phyloP scores from a whole-genome alignment of 2,113 vertebrate species.

The Rallus limicola region DNA sequence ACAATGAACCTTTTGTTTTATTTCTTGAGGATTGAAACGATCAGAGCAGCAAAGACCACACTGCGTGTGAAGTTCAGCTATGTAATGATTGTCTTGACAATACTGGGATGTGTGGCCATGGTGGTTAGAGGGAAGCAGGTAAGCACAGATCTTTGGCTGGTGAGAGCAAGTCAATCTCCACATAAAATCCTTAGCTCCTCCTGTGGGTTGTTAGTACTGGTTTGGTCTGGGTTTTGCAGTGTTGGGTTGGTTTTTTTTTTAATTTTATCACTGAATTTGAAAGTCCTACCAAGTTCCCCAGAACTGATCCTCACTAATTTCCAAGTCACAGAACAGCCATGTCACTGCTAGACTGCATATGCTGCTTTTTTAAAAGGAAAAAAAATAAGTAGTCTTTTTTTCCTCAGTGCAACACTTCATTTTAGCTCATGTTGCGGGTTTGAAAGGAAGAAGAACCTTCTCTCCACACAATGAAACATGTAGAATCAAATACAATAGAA shows the following conservation, averaged over 20 bases:
- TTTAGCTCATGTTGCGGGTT: neutral
- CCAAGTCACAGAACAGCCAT: neutral
- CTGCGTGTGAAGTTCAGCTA: constrained; percentile 86
- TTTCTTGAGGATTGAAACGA: constrained; percentile 81
- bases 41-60: constrained; percentile 85
- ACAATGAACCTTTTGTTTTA: neutral
- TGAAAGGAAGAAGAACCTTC: neutral
- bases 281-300: neutral
- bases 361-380: neutral
- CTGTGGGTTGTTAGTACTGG: neutral
- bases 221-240: neutral
- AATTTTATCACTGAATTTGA: neutral
- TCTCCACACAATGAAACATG: too few species aligned
- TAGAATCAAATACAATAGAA: neutral
- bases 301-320: neutral
- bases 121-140: constrained; percentile 87
- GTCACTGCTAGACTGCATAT: neutral
- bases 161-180: neutral
- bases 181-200: neutral
- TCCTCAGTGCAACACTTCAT: neutral
- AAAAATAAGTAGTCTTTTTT: neutral
- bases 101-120: constrained; percentile 81
- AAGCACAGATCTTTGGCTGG: constrained; percentile 31
- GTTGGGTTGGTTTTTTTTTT: neutral
- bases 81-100: constrained; percentile 83